phyloP scores from a whole-genome alignment of 2,888 invertebrate genomes.

The Andrena flavipes region DNA sequence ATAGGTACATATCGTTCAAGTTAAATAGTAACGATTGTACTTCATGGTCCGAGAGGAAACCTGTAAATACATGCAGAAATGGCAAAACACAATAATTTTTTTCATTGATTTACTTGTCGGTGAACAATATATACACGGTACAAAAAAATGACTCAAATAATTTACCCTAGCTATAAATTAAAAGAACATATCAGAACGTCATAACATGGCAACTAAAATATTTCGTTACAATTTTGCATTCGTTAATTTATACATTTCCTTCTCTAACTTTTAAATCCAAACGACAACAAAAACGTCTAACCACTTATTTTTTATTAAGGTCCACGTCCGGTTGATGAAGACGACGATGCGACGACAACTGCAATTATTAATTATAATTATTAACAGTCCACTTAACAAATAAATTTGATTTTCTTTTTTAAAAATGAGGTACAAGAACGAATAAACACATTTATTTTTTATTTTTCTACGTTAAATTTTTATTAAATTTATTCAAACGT shows the following conservation, averaged over 20 bases:
- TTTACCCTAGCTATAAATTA: background rate
- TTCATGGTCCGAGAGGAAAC: background rate
- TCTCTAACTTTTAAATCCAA: conserved; percentile 33
- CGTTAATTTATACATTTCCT: conserved; percentile 1
- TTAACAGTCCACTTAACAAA: background rate
- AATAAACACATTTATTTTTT: background rate
- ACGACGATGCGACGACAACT: conserved; percentile 73
- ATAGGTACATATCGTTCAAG: conserved; percentile 5
- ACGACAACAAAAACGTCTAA: conserved; percentile 22
- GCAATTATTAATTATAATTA: conserved; percentile 51
- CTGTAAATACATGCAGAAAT: background rate
- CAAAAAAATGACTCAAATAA: conserved; percentile 2
- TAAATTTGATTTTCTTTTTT: background rate
- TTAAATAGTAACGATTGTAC: conserved; percentile 23
- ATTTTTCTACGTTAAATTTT: no score
- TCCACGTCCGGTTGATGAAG: conserved; percentile 63
- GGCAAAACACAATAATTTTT: background rate
- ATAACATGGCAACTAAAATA: background rate
- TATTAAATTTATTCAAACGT: background rate
- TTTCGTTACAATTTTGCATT: background rate
- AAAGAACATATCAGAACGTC: background rate
- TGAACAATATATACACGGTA: conserved; percentile 3
- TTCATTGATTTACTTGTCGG: background rate
- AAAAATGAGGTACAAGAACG: background rate
- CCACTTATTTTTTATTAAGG: conserved; percentile 64